Evolutionary conservation across 2,113 vertebrate species (phyloP).

Genomic region (Kryptolebias marmoratus): DNA sequence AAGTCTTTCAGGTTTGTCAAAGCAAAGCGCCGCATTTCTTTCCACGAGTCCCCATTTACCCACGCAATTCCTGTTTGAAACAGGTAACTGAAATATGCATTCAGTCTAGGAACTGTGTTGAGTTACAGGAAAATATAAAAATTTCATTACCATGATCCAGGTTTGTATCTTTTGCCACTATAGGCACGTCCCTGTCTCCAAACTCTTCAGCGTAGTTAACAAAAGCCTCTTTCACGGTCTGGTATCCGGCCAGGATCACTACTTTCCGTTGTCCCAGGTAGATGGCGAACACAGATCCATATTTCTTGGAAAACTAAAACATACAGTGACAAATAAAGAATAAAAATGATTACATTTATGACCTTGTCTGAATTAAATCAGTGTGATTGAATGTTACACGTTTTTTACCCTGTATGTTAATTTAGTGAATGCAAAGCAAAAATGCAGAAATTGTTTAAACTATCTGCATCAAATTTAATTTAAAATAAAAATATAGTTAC

Average conservation of each 20-base stretch:
- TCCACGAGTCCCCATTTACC: conserved; percentile 53
- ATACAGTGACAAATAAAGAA: too few species aligned
- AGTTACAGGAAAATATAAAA: background rate
- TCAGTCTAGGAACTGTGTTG: background rate
- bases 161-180: rapidly evolving
- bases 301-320: background rate
- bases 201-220: conserved; percentile 3
- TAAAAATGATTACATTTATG: too few species aligned
- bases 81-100: rapidly evolving
- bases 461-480: too few species aligned
- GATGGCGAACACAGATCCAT: conserved; percentile 38
- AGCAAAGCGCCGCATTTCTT: conserved; percentile 58
- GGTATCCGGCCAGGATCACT: conserved; percentile 60
- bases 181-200: background rate
- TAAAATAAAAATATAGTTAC: too few species aligned
- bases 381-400: too few species aligned
- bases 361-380: too few species aligned
- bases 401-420: too few species aligned
- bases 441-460: too few species aligned
- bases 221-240: conserved; percentile 57
- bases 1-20: conserved; percentile 59
- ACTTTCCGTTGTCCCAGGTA: conserved; percentile 40
- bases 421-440: too few species aligned
- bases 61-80: conserved; percentile 26
- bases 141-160: conserved; percentile 19